Conservation (phyloP, 1,140 invertebrate species). For the Orchestia grillus region DNA sequence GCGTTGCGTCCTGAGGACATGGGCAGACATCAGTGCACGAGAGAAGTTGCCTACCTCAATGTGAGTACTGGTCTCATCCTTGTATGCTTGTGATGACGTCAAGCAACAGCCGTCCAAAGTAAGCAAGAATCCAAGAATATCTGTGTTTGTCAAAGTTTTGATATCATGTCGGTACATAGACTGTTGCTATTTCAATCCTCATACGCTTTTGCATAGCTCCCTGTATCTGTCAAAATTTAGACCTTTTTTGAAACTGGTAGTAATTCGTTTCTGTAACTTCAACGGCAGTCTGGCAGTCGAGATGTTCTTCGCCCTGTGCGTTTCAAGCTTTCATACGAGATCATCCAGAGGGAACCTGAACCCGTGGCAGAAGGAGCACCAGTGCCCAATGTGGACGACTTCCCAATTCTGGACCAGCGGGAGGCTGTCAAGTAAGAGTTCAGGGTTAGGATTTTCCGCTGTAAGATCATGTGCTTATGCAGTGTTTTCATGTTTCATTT, state of each 20-base stretch:
- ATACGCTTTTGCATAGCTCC: background rate
- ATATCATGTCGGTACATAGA: background rate
- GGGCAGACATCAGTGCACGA: conserved; percentile 86
- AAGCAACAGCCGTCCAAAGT: conserved; percentile 72
- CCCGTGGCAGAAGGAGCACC: conserved; percentile 72
- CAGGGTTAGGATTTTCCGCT: background rate
- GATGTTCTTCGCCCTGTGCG: conserved; percentile 71
- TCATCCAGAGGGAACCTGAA: conserved; percentile 79
- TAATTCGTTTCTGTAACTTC: background rate
- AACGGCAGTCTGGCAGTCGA: conserved; percentile 57
- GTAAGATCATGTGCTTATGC: too few relatives aligned
- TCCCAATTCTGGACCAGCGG: conserved; percentile 90
- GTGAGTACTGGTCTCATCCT: conserved; percentile 58
- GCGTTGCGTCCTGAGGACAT: conserved; percentile 78
- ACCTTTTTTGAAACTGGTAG: background rate
- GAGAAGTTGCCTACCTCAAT: conserved; percentile 73
- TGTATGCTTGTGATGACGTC: conserved; percentile 65
- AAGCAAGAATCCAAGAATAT: conserved; percentile 66
- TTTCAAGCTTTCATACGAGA: conserved; percentile 86
- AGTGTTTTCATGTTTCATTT: too few relatives aligned
- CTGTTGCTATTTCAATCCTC: background rate
- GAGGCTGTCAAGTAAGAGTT: conserved; percentile 74
- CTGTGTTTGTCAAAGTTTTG: background rate
- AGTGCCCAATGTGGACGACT: conserved; percentile 81
- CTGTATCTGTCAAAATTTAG: too few relatives aligned